phyloP scores from a whole-genome alignment of 1,140 invertebrate genomes.

The Physella acuta region DNA sequence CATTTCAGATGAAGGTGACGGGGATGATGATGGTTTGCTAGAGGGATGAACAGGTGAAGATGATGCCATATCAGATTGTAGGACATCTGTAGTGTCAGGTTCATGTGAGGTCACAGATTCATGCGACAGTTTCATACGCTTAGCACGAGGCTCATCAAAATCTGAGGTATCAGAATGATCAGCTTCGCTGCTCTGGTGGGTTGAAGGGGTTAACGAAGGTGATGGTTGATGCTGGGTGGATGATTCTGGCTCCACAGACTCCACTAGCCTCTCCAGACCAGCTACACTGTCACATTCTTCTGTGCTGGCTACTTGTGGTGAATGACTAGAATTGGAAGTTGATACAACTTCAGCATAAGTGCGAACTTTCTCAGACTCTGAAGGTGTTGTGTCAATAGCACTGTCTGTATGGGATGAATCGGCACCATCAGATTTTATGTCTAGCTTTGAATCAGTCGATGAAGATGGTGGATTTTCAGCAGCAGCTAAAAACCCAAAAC shows the following conservation, averaged over 20 bases:
- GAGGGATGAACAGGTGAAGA: too few species aligned
- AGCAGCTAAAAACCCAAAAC: not conserved
- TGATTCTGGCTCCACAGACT: slow-evolving; percentile 3
- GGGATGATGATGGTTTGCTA: too few species aligned
- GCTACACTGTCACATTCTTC: slow-evolving; percentile 12
- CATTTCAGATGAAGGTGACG: not conserved
- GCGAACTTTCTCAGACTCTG: not conserved
- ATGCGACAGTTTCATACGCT: not conserved
- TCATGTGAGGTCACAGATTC: too few species aligned
- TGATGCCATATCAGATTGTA: too few species aligned
- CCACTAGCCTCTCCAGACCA: slow-evolving; percentile 17
- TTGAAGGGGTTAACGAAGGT: not conserved
- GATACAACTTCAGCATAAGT: not conserved
- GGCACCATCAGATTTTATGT: not conserved
- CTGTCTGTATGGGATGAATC: not conserved
- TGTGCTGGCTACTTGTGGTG: not conserved
- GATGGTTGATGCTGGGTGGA: not conserved
- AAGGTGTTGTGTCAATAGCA: not conserved
- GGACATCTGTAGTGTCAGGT: too few species aligned
- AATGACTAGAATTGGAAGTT: too few species aligned
- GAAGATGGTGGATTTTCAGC: not conserved
- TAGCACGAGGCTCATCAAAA: not conserved
- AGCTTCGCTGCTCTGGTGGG: not conserved
- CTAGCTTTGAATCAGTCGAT: not conserved
- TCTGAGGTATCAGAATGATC: not conserved